Base-by-base conservation (phyloP, 1,140 invertebrate genomes). In the Calephelis nemesis region DNA sequence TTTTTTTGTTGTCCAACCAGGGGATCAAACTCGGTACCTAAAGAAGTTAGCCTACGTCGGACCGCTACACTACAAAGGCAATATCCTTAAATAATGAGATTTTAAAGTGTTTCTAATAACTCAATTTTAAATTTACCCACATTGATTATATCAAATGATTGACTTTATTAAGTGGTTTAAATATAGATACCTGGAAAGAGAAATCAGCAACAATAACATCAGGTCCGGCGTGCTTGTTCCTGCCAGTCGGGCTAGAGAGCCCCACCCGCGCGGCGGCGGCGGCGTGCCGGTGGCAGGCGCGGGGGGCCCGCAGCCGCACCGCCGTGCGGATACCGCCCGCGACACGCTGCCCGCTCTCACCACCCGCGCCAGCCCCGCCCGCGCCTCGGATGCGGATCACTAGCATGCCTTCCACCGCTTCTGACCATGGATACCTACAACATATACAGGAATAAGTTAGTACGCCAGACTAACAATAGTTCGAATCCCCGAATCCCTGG, bases 401-500 rank as follows among this genome's bases (percentile, higher is more conserved):
- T 12, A 92, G 74, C 83, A 84, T 89, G 5, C 95, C 95, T 68
- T 95, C 93, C 6, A 96, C 95, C 2, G 95, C 94, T 78, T 96
- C 95, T 7, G 95, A 95, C 83, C 96, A 96, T 5, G 95, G 95
- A 72, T 96, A 96, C 67, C 95, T 96, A 69, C 0, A 54, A 47
- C 60, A 19, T 12, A 15, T 10, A 60, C 47, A 15, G 1, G 15
- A 19, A 30, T 30, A 30, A 2, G 2, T 30, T 30, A 30, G 30
- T 30, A 30, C 4, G 30, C 30, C 4, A 30, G 30, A 30, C 30
- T 30, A 30, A 30, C 3, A 4, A 30, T 30, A 30, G 30, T 30
- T 30, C 58, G 12, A 11, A 48, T 19, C 15, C 15, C 15, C 15
- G 15, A 19, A 19, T 19, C 15, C 15, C 15, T 0, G 15, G 15